Evolutionary conservation across 2,888 invertebrate species (phyloP), one percentile per base, ranked within the genome.

Genomic region (Pachliopta kotzebuea): DNA sequence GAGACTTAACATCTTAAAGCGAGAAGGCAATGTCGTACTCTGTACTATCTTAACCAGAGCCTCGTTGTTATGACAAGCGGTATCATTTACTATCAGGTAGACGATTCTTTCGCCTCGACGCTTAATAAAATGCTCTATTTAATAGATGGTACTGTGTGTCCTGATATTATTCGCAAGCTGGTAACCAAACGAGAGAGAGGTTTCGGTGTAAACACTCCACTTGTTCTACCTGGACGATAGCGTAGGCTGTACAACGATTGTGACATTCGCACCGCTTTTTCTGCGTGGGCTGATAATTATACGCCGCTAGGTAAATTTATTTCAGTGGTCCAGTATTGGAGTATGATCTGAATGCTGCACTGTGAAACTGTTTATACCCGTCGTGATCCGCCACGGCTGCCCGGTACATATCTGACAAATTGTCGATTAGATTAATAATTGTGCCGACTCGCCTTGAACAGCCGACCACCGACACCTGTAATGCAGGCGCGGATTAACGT

Each of bases 211-310:
- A 84, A 84, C 79, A 83, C 77, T 80, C 76, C 75, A 76, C 79
- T 80, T 80, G 79, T 83, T 81, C 75, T 69, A 74, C 74, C 72
- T 75, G 69, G 73, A 73, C 66, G 70, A 63, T 72, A 68, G 80
- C 81, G 76, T 84, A 84, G 79, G 80, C 71, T 68, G 69, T 6
- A 68, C 50, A 73, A 73, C 69, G 76, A 81, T 90, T 90, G 83
- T 85, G 89, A 85, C 88, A 90, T 82, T 83, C 70, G 75, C 75
- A 76, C 74, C 76, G 84, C 82, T 86, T 88, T 88, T 86, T 81
- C 71, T 72, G 71, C 85, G 89, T 88, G 78, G 90, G 90, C 76
- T 60, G 83, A 70, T 89, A 89, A 90, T 90, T 90, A 88, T 83
- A 86, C 78, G 77, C 79, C 77, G 18, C 69, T 74, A 73, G 73